These are phyloP conservation scores for Otis tarda DNA, from an alignment of 2,113 vertebrate genomes.

Conservation along the genomic window DNA sequence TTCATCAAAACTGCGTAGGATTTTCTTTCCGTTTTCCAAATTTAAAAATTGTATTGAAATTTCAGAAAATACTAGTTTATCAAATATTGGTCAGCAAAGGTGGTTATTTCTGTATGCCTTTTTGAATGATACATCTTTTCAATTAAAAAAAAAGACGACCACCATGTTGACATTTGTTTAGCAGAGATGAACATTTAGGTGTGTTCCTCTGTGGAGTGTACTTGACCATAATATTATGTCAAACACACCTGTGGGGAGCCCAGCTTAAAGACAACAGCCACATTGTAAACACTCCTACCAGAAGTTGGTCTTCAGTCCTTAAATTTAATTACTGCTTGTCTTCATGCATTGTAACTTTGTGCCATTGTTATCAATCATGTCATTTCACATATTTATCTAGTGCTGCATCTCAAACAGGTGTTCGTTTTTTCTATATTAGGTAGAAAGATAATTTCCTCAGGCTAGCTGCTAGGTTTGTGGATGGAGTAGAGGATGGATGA, in stretches of 20 bases:
- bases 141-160: background rate
- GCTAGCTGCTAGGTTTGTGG: background rate
- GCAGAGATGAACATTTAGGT: background rate
- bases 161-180: background rate
- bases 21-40: background rate
- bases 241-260: background rate
- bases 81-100: background rate
- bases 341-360: background rate
- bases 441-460: conserved; percentile 8
- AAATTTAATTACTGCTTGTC: conserved; percentile 43
- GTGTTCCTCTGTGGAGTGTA: background rate
- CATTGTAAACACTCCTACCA: background rate
- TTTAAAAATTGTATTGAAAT: background rate
- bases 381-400: conserved; percentile 26
- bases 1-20: background rate
- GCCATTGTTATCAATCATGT: conserved; percentile 38
- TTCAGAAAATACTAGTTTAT: background rate
- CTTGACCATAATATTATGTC: background rate
- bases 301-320: conserved; percentile 1
- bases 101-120: background rate
- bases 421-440: background rate
- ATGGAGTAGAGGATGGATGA: background rate
- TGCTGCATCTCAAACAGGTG: conserved; percentile 23
- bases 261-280: background rate
- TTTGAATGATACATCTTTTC: background rate